Conservation (phyloP, 2,888 invertebrate species). For the Lithophane semibrunnea region DNA sequence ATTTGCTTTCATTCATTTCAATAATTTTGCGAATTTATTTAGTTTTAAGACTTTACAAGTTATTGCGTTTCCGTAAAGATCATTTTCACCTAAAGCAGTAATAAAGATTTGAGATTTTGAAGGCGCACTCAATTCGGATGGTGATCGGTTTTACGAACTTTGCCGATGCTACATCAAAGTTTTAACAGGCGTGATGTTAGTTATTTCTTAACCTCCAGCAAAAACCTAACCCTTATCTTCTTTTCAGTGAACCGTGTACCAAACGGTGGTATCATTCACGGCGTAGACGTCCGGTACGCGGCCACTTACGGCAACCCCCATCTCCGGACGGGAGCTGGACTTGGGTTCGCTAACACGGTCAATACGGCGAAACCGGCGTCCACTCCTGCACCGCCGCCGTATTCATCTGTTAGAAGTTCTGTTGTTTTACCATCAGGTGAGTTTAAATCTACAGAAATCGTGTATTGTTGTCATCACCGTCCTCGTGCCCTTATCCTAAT, state of each 20-base stretch:
- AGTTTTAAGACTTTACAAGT: no score
- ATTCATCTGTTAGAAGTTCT: constrained; percentile 90
- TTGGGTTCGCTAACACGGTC: constrained; percentile 86
- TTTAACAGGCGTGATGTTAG: no score
- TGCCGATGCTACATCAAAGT: no score
- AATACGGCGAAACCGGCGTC: constrained; percentile 94
- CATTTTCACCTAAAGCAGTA: no score
- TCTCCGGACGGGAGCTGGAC: constrained; percentile 92
- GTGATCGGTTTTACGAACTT: no score
- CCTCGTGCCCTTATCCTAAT: background rate
- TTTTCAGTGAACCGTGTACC: constrained; percentile 78
- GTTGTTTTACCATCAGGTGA: constrained; percentile 86
- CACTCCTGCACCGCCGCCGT: constrained; percentile 95
- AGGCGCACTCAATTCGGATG: no score
- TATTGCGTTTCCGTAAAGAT: no score
- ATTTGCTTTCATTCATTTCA: no score
- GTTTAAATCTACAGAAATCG: constrained; percentile 1
- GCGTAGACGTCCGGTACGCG: constrained; percentile 96
- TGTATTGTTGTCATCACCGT: background rate
- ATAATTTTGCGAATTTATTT: no score
- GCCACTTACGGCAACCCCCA: constrained; percentile 98
- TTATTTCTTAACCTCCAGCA: background rate
- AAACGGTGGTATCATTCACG: constrained; percentile 85
- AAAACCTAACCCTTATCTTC: constrained; percentile 6
- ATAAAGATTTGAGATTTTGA: no score